Evolutionary conservation across 1,140 invertebrate genomes (phyloP).

Genomic region (Cherax destructor): DNA sequence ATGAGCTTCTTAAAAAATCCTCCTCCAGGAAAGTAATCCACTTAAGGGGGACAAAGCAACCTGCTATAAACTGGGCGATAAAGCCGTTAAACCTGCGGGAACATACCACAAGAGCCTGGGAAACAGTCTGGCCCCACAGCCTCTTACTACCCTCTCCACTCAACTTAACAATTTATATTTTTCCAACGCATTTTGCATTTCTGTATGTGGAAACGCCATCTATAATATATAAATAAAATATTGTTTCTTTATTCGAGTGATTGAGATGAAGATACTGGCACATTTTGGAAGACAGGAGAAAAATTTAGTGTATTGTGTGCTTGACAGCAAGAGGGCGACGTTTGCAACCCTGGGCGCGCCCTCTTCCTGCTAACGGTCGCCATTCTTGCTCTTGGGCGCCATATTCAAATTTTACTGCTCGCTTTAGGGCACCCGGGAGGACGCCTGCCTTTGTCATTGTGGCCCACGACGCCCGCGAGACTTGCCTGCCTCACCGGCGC

Average conservation of each 20-base stretch:
- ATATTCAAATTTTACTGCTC: constrained; percentile 57
- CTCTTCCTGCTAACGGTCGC: constrained; percentile 34
- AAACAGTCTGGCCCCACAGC: background rate
- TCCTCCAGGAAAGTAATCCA: constrained; percentile 41
- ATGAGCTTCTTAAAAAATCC: constrained; percentile 49
- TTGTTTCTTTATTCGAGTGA: background rate
- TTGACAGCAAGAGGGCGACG: background rate
- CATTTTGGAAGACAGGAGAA: no score
- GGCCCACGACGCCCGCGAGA: constrained; percentile 38
- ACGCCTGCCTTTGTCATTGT: constrained; percentile 56
- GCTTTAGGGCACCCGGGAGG: constrained; percentile 25
- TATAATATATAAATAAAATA: background rate
- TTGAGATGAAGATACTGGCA: background rate
- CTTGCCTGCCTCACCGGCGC: background rate
- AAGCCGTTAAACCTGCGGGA: constrained; percentile 17
- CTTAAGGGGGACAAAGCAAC: constrained; percentile 48
- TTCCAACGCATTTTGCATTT: background rate
- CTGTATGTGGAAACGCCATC: no score
- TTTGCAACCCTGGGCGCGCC: constrained; percentile 16
- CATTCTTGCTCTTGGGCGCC: constrained; percentile 52
- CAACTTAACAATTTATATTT: background rate
- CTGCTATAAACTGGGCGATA: constrained; percentile 32
- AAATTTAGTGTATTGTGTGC: background rate
- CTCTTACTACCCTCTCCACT: background rate
- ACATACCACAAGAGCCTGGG: background rate